phyloP scores from a whole-genome alignment of 2,113 vertebrate genomes.

The Colinus virginianus region DNA sequence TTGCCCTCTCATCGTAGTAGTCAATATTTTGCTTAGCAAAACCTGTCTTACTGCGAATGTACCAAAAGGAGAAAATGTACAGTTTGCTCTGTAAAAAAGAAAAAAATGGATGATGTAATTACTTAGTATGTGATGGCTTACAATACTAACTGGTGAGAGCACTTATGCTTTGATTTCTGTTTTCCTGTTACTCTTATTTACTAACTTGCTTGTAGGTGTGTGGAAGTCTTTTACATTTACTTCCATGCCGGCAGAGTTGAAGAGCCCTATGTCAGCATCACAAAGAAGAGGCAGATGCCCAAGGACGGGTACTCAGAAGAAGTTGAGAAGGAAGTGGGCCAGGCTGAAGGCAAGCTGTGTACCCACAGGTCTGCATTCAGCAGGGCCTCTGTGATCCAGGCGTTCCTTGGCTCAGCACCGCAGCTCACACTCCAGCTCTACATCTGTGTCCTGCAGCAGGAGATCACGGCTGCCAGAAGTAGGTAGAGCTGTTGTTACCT shows the following conservation, averaged over 20 bases:
- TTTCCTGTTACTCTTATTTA: conserved; percentile 2
- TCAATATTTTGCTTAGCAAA: neutral
- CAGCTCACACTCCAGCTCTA: conserved; percentile 97
- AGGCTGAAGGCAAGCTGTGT: conserved; percentile 93
- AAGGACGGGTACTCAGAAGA: conserved; percentile 89
- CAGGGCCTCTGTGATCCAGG: conserved; percentile 95
- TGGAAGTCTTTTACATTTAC: conserved; percentile 94
- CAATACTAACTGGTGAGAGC: neutral
- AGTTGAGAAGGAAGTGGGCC: conserved; percentile 94
- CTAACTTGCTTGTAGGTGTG: conserved; percentile 85
- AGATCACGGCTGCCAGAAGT: conserved; percentile 89
- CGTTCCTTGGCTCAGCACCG: conserved; percentile 96
- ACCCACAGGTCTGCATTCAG: conserved; percentile 94
- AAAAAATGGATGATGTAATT: neutral
- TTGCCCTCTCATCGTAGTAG: neutral
- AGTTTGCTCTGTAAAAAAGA: neutral
- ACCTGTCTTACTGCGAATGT: neutral
- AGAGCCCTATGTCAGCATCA: conserved; percentile 98
- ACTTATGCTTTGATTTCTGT: neutral
- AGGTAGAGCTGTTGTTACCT: conserved; percentile 59
- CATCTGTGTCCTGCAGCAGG: conserved; percentile 88
- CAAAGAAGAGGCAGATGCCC: conserved; percentile 92
- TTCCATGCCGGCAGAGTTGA: conserved; percentile 86
- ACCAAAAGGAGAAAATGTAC: neutral
- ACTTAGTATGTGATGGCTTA: neutral